Evolutionary conservation across 1,140 invertebrate species (phyloP), one percentile per base, ranked within the genome.

Genomic region (Drosophila orena): DNA sequence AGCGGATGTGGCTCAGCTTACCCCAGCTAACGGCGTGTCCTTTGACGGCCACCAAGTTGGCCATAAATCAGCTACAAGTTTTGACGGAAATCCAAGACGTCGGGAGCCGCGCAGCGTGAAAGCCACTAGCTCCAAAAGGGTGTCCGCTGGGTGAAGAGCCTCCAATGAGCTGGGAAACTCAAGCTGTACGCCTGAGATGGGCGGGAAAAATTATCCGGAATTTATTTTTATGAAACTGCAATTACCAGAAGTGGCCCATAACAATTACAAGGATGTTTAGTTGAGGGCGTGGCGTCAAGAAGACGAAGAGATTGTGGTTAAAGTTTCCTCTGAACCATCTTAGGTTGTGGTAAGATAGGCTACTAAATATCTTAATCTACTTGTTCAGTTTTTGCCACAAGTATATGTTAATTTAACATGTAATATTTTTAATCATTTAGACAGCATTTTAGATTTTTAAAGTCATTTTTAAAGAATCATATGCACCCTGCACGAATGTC

Each of bases 1-100:
- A 62, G 59, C 58, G 59, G 59, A 61, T 56, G 57, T 61, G 59
- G 72, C 81, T 84, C 81, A 58, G 77, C 22, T 84, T 85, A 84
- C 81, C 53, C 8, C 7, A 27, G 53, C 38, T 27, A 10, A 38
- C 17, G n/a, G 46, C 42, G 65, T 56, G 47, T 75, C 71, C 71
- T 75, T 75, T 75, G 66, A 44, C 55, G 68, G 34, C 66, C 42
- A 40, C 20, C 42, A 20, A 27, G 20, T 47, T 73, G 61, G 70
- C 75, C 69, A 86, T 86, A 86, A 86, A 86, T 86, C 84, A 86
- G 81, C 75, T 14, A 50, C 75, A 76, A 88, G 43, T 89, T 86
- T 81, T 86, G 83, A 86, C 75, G 83, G 83, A 81, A 86, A 86
- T 65, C 58, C 59, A 89, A 86, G 70, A 69, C 83, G 47, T 42